Conservation (phyloP, 2,797 vertebrate species). For the Cebuella pygmaea region DNA sequence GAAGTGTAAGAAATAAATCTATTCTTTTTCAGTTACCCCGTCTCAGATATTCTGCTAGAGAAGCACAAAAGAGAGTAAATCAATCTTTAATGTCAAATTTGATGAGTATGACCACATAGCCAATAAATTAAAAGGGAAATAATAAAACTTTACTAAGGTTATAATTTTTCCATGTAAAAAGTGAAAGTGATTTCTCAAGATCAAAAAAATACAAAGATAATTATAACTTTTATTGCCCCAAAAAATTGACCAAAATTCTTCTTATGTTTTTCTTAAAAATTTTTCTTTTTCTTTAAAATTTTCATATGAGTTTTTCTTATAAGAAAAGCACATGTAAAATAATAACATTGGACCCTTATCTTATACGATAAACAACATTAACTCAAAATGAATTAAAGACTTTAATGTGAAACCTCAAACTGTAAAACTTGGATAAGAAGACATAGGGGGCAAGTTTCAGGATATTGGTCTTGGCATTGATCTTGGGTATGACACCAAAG, state of each 20-base stretch:
- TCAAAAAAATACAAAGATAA: not conserved
- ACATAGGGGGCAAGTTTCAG: not conserved
- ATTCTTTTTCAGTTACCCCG: not conserved
- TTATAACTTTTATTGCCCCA: not conserved
- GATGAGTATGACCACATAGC: not conserved
- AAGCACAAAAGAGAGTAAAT: not conserved
- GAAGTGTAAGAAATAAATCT: not conserved
- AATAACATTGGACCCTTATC: not conserved
- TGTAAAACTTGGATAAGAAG: not conserved
- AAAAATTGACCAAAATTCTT: not conserved
- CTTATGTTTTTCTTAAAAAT: too few species aligned
- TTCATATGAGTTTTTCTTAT: not conserved
- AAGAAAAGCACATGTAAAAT: not conserved
- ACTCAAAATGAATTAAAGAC: not conserved
- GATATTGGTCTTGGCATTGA: not conserved
- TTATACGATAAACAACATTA: not conserved
- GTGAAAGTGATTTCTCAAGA: not conserved
- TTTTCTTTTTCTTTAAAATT: too few species aligned
- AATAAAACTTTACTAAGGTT: not conserved
- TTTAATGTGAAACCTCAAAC: not conserved
- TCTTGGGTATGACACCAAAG: not conserved
- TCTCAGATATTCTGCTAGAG: not conserved
- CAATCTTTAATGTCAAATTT: not conserved
- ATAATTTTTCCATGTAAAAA: not conserved
- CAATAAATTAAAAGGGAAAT: not conserved